Evolutionary conservation across 1,140 invertebrate species (phyloP), one percentile per base, ranked within the genome.

Genomic region (Nylanderia fulva): DNA sequence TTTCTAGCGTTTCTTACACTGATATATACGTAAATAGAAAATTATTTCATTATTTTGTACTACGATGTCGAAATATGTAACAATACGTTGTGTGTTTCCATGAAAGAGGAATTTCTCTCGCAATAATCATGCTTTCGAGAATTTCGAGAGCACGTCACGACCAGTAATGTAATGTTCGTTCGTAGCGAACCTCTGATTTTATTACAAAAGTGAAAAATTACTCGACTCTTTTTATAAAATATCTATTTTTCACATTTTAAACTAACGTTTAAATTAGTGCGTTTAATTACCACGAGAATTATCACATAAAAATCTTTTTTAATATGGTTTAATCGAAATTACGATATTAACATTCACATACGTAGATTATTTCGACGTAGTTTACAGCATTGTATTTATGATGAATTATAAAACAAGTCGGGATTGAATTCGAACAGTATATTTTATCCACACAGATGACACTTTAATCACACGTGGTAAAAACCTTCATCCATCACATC

Each of bases 381-480:
- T 42, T n/a, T 15, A 11, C 21, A 58, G 24, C 7, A 18, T 75
- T 13, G 61, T 7, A 79, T 54, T 54, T 7, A 1, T 45, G 13
- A 7, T 27, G 24, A 42, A 58, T 82, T 56, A 33, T 45, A 21
- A 33, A 33, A 71, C 36, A 42, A 33, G 18, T 52, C n/a, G 2
- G 1, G 52, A 64, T 21, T 69, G 1, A 66, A 64, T 21, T 69
- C 48, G 24, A 45, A 7, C 33, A 29, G 36, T n/a, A 39, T 72
- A 21, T 52, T 27, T 56, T 15, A 42, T 15, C 60, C 63, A 18
- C 52, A 58, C 24, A 27, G 64, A 42, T 58, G 36, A 82, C 77
- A 82, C 66, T 58, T 29, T 18, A 56, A 71, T 36, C 15, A n/a
- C 77, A 80, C 52, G 33, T 71, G 77, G 29, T 58, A 58, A 58